Base-by-base conservation (phyloP, 2,888 invertebrate species). In the Xiphydria camelus region DNA sequence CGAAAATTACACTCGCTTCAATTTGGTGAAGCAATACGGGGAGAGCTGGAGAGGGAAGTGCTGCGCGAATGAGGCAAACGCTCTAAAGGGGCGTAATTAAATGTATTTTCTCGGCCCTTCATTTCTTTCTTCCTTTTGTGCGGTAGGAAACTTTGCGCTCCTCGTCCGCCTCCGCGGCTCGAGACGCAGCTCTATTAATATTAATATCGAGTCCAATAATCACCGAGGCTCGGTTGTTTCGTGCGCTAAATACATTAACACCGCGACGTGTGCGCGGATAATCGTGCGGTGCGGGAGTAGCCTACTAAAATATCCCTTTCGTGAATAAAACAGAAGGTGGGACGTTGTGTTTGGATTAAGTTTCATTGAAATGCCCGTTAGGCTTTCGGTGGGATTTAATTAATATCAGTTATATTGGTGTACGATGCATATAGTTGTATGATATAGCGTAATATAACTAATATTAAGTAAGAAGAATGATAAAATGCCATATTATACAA, bases 61-160 rank as follows among this genome's bases (percentile, higher is more conserved):
- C n/a, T n/a, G n/a, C n/a, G n/a, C n/a, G 29, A 29, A 29, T 29
- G 15, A 10, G 12, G 12, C 29, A 12, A 14, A 12, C 29, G 36
- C n/a, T 42, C 36, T 26, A 43, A 48, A 43, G 53, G 45, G 49
- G 43, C 46, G 50, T 62, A 63, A 65, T 64, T 61, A 59, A 64
- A 65, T 59, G 50, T 62, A 59, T 65, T 56, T 53, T 49, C 41
- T 41, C 44, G 26, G 42, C 41, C 53, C 53, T 47, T 49, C 43
- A 47, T 21, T 25, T 42, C 25, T 31, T 52, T 45, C 45, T 49
- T 43, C 40, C 55, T 57, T 60, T 59, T 53, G 57, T 49, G n/a
- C 33, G 12, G 47, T 44, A 53, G n/a, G n/a, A n/a, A 56, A 47
- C 53, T 60, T 47, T 31, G 40, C 49, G 42, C 34, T 42, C 41